Evolutionary conservation across 2,888 invertebrate genomes (phyloP), one percentile per base, ranked within the genome.

Genomic region (Eupelmus urozonus): DNA sequence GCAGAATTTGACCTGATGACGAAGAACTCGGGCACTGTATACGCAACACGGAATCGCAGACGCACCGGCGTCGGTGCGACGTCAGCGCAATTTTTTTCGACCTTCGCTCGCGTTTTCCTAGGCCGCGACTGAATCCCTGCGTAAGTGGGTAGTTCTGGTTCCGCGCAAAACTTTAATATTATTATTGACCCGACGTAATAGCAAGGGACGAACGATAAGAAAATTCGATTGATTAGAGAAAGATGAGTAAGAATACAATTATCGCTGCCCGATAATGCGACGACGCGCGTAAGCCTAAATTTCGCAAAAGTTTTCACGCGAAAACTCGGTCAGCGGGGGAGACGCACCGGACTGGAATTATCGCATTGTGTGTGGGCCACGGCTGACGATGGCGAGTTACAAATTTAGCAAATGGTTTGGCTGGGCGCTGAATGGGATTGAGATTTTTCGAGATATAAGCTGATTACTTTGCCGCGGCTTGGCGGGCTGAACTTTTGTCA

Each of bases 311-410:
- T 49, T 45, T 23, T 0, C 23, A 1, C 49, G 11, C 13, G 49
- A 25, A 49, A 65, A 65, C 27, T 65, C 65, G 65, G 49, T 49
- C 65, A 49, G 27, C 49, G 25, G 49, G 16, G n/a, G n/a, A n/a
- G n/a, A n/a, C n/a, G n/a, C n/a, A n/a, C n/a, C n/a, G n/a, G n/a
- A n/a, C n/a, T n/a, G n/a, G n/a, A n/a, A n/a, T n/a, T n/a, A n/a
- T n/a, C n/a, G n/a, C n/a, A n/a, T n/a, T n/a, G n/a, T 13, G 49
- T 49, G 9, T 23, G 49, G 16, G 2, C 51, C 16, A 5, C 2
- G 4, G 49, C 16, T n/a, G 3, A n/a, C 16, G 7, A 34, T 34
- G 16, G n/a, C n/a, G n/a, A 49, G 16, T 49, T 49, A 3, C 27
- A 70, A 34, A 59, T 70, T 70, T 45, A 18, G 20, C 23, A 7